Conservation (phyloP, 2,797 vertebrate species). For the Ispidina picta region DNA sequence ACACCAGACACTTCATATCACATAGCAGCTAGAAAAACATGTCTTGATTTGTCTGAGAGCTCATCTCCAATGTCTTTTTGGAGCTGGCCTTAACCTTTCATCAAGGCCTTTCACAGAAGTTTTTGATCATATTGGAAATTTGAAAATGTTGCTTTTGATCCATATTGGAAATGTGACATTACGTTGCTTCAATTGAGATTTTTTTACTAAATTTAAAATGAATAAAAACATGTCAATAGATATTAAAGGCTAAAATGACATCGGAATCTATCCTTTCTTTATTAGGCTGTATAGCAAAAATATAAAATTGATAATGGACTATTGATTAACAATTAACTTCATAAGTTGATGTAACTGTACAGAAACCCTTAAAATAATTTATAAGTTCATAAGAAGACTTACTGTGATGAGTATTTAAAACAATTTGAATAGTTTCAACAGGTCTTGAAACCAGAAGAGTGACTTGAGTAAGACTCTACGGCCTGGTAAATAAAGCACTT, state of each 20-base stretch:
- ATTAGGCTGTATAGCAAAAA: background rate
- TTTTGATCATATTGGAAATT: background rate
- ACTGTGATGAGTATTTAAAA: background rate
- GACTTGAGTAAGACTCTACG: background rate
- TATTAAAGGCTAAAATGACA: background rate
- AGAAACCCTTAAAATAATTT: background rate
- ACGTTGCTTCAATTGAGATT: background rate
- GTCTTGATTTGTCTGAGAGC: slow-evolving; percentile 42
- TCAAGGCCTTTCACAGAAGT: background rate
- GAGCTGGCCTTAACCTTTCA: slow-evolving; percentile 21
- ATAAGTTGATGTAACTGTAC: background rate
- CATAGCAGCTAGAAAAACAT: background rate
- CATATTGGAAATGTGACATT: background rate
- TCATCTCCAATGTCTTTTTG: background rate
- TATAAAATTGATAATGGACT: background rate
- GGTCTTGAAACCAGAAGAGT: background rate
- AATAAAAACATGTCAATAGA: background rate
- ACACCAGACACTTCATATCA: slow-evolving; percentile 2
- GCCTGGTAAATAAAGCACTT: background rate
- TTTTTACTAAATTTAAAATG: background rate
- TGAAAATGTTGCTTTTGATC: background rate
- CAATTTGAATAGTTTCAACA: background rate
- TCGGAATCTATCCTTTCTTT: background rate
- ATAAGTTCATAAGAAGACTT: background rate
- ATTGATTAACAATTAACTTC: background rate